phyloP scores from a whole-genome alignment of 2,797 vertebrate genomes.

The Tinamus major region DNA sequence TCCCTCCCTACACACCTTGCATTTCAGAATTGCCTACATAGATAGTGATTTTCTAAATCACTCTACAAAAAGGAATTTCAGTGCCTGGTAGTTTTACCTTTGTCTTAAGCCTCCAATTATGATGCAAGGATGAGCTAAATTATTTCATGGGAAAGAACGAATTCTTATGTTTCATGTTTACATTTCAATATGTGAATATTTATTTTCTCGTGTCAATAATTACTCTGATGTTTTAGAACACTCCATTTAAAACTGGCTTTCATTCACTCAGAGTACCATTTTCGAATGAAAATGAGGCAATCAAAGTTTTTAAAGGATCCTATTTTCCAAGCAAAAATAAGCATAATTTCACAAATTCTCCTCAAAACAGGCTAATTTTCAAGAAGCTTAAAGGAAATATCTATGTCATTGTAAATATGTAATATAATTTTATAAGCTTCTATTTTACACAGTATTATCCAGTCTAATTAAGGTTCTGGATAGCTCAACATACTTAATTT shows the following conservation, averaged over 20 bases:
- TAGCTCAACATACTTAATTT: constrained; percentile 8
- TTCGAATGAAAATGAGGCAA: constrained; percentile 67
- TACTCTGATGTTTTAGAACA: constrained; percentile 66
- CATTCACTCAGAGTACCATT: constrained; percentile 54
- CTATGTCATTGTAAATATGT: neutral
- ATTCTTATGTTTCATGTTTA: constrained; percentile 55
- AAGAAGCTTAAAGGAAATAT: constrained; percentile 37
- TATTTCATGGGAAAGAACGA: constrained; percentile 32
- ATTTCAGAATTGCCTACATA: neutral
- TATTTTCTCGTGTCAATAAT: constrained; percentile 61
- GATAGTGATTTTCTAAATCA: neutral
- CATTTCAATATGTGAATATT: constrained; percentile 59
- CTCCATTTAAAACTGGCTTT: constrained; percentile 60
- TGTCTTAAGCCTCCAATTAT: neutral
- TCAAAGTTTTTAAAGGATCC: constrained; percentile 59
- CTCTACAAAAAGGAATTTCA: neutral
- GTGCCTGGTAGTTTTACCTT: neutral
- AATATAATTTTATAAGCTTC: constrained; percentile 29
- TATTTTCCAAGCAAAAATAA: constrained; percentile 61
- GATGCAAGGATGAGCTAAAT: neutral
- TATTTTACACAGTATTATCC: neutral
- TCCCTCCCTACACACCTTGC: neutral
- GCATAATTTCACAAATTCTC: constrained; percentile 39
- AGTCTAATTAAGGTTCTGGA: constrained; percentile 15
- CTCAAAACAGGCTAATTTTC: constrained; percentile 61